Base-by-base conservation (phyloP, 30 jellyfish, hydroid and myxozoan species). In the Hydractinia symbiolongicarpus region DNA sequence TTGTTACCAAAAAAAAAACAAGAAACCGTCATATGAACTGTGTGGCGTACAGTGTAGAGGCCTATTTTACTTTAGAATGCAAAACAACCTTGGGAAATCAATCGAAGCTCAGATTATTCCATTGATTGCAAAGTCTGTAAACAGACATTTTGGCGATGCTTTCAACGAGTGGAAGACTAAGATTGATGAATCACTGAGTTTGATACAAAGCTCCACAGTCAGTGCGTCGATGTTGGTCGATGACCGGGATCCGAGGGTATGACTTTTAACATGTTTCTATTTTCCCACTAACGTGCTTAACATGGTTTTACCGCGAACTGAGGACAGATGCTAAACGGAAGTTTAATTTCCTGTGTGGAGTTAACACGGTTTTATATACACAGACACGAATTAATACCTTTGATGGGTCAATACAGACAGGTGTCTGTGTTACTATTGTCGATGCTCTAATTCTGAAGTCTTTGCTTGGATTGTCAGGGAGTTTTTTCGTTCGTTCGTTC, bases 101-200 rank as follows among this genome's bases (percentile, higher is more conserved):
- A 30, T 75, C 51, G 83, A 75, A 75, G n/a, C 76, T 55, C 50
- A 55, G 8, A 75, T 75, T 14, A 55, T 55, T 49, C 83, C 83
- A 51, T 17, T 51, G 15, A 40, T 75, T 20, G 76, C 83, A 6
- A 55, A 54, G 55, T 15, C 83, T 8, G 50, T 75, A 49, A 5
- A 76, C 15, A 49, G 54, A 50, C 54, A 51, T 50, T 16, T 77
- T 6, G 17, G 49, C 7, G 83, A 75, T 10, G 76, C 76, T 5
- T 75, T 75, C 83, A 50, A 15, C 16, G 83, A 75, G 50, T 75
- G 76, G 76, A 55, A 64, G 50, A 11, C 83, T 4, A 54, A 75
- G 53, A 30, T 75, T 9, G 83, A 75, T 13, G 74, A 64, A 13
- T 64, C 74, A 51, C 40, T 64, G 4, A 64, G 74, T 64, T 51